Conservation (phyloP, 1,140 invertebrate genomes). For the Gryon sp. region DNA sequence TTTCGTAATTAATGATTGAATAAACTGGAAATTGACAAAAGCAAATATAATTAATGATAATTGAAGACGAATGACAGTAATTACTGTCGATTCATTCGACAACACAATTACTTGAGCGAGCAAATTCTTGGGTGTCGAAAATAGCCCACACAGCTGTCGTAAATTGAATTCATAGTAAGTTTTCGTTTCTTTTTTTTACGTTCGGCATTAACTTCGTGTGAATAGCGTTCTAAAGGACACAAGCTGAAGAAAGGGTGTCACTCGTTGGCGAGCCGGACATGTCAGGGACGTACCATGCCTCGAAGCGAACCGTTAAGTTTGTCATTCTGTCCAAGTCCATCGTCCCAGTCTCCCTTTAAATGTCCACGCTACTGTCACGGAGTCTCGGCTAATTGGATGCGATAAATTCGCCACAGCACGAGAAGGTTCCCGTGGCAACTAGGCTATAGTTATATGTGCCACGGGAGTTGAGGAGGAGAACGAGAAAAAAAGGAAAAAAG, state of each 20-base stretch:
- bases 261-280: slow-evolving; percentile 49
- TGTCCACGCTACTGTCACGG: slow-evolving; percentile 64
- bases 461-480: neutral
- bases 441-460: slow-evolving; percentile 30
- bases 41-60: neutral
- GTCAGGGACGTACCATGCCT: slow-evolving; percentile 61
- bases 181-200: slow-evolving; percentile 23
- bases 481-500: slow-evolving; percentile 13
- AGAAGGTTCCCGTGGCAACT: slow-evolving; percentile 36
- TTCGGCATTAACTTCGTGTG: slow-evolving; percentile 19
- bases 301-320: slow-evolving; percentile 68
- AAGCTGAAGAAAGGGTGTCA: slow-evolving; percentile 54
- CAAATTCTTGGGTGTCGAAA: slow-evolving; percentile 31
- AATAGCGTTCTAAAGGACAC: slow-evolving; percentile 41
- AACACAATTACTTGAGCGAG: slow-evolving; percentile 13
- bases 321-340: slow-evolving; percentile 67
- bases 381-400: slow-evolving; percentile 71
- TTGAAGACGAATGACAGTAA: neutral
- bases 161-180: slow-evolving; percentile 27
- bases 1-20: neutral
- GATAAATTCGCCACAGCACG: slow-evolving; percentile 65
- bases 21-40: neutral
- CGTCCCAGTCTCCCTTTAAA: slow-evolving; percentile 61
- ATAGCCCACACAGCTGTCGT: slow-evolving; percentile 21
- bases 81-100: neutral